Conservation (phyloP, 2,888 invertebrate genomes). For the Silvanus unidentatus region DNA sequence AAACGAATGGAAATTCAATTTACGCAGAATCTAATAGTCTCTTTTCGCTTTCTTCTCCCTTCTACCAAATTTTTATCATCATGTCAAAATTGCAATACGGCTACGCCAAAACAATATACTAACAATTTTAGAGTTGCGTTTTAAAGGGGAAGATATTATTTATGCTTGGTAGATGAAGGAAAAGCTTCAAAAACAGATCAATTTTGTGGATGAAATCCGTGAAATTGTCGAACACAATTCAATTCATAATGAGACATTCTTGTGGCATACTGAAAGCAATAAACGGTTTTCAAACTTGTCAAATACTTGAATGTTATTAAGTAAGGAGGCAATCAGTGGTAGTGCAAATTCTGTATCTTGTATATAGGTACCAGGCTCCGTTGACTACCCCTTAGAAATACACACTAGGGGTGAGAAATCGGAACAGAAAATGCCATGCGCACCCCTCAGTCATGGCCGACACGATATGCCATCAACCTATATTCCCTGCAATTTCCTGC, state of each 20-base stretch:
- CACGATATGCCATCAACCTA: conserved; percentile 20
- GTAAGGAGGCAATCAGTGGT: too few species aligned
- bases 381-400: not conserved
- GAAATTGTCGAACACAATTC: too few species aligned
- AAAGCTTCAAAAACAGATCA: too few species aligned
- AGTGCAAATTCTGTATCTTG: too few species aligned
- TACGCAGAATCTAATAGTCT: conserved; percentile 18
- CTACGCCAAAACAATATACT: not conserved
- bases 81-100: conserved; percentile 2
- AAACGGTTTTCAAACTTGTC: not conserved
- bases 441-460: conserved; percentile 23
- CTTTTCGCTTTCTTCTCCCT: conserved; percentile 14
- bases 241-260: too few species aligned
- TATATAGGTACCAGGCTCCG: too few species aligned
- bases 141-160: too few species aligned
- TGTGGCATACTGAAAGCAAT: too few species aligned
- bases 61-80: not conserved
- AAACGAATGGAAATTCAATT: conserved; percentile 16
- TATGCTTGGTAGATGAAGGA: too few species aligned
- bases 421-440: conserved; percentile 17
- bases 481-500: conserved; percentile 17
- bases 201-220: too few species aligned
- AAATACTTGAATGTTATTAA: not conserved
- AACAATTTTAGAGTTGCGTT: not conserved
- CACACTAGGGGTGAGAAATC: conserved; percentile 14